Evolutionary conservation across 2,888 invertebrate species (phyloP).

Genomic region (Epirrhoe tristata): DNA sequence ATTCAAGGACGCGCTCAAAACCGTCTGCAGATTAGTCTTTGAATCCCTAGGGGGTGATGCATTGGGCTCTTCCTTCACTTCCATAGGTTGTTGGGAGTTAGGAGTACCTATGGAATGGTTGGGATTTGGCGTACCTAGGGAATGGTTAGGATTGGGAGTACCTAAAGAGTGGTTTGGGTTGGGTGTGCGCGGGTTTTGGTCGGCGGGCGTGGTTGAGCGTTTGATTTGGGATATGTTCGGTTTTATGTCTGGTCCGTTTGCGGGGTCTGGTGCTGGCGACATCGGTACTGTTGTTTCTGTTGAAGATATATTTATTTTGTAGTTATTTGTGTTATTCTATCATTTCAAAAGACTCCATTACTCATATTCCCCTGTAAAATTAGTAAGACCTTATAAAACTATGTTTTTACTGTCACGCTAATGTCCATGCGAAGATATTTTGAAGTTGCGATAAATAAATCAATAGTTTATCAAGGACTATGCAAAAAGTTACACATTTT

Average conservation of each 20-base stretch:
- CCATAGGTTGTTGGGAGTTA: constrained; percentile 75
- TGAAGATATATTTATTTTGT: constrained; percentile 1
- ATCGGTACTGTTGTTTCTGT: constrained; percentile 67
- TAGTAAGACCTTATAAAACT: too few species aligned
- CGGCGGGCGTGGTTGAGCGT: constrained; percentile 73
- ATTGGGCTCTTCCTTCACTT: constrained; percentile 70
- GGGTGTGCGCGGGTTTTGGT: constrained; percentile 75
- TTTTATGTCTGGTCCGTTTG: constrained; percentile 66
- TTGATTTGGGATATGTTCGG: constrained; percentile 81
- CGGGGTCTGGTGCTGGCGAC: constrained; percentile 70
- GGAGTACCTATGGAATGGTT: constrained; percentile 76
- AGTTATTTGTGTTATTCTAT: not conserved
- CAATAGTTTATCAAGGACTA: too few species aligned
- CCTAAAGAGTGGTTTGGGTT: constrained; percentile 75
- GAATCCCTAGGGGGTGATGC: constrained; percentile 68
- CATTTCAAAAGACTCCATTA: not conserved
- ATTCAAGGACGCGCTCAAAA: constrained; percentile 77
- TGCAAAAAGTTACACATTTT: too few species aligned
- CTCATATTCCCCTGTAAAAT: too few species aligned
- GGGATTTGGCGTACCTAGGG: constrained; percentile 74
- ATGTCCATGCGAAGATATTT: too few species aligned
- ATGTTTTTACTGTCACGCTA: too few species aligned
- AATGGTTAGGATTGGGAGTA: constrained; percentile 75
- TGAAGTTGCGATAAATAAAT: too few species aligned
- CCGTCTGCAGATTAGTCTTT: constrained; percentile 65